Percentiles rank a stretch among this genome's conserved stretches.
Evolutionary conservation across 2,113 vertebrate species (phyloP).

Genomic region (Aegotheles bennettii): DNA sequence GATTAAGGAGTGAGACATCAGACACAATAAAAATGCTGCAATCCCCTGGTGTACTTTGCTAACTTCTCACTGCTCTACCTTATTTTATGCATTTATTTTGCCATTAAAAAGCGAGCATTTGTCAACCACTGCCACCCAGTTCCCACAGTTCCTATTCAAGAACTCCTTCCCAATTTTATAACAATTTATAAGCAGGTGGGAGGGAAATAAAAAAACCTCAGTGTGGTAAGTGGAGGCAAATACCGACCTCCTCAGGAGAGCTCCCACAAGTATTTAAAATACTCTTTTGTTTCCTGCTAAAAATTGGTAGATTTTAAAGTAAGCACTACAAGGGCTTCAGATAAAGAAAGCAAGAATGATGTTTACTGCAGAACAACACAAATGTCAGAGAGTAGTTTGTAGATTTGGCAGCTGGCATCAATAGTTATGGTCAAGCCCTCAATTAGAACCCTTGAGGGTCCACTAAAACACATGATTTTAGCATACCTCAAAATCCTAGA

Average conservation of each 20-base stretch:
- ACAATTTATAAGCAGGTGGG: not conserved
- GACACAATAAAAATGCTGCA: not conserved
- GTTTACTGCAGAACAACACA: not conserved
- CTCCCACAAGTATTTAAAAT: not conserved
- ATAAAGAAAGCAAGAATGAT: not conserved
- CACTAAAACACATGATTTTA: not conserved
- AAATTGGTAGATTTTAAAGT: not conserved
- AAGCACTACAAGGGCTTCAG: not conserved
- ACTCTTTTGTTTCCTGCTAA: not conserved
- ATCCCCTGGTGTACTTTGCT: not conserved
- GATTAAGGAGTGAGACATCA: not conserved
- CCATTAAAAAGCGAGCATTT: not conserved
- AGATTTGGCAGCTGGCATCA: not conserved
- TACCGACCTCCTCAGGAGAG: not conserved
- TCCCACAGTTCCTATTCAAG: not conserved
- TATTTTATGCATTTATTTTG: not conserved
- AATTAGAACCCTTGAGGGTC: rapidly evolving
- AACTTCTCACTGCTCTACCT: too few species aligned
- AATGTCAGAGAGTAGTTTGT: not conserved
- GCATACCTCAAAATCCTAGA: not conserved
- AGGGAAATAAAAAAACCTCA: not conserved
- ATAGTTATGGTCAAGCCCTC: not conserved
- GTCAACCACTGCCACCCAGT: not conserved
- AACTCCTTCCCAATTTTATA: not conserved
- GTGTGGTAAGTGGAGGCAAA: not conserved